Conservation (phyloP, 2,888 invertebrate species). For the Trissolcus japonicus region DNA sequence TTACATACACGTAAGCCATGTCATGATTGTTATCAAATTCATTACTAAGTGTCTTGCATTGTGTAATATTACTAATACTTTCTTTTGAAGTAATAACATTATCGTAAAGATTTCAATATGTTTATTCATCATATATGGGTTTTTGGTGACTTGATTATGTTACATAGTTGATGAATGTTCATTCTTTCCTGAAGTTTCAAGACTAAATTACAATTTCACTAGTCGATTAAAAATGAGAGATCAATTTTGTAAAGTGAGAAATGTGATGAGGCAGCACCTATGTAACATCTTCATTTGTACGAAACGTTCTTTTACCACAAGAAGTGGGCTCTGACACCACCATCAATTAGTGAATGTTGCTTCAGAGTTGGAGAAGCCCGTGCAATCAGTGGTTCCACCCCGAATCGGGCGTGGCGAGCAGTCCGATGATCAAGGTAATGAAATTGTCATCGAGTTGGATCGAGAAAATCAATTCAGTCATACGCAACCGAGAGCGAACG, state of each 20-base stretch:
- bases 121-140: constrained; percentile 30
- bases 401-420: constrained; percentile 79
- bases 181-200: neutral
- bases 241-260: neutral
- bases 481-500: constrained; percentile 77
- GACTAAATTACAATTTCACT: neutral
- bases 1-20: constrained; percentile 15
- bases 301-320: constrained; percentile 30
- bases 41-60: constrained; percentile 34
- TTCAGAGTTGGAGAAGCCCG: constrained; percentile 74
- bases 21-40: constrained; percentile 34
- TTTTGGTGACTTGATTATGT: constrained; percentile 23
- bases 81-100: constrained; percentile 35
- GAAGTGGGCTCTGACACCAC: constrained; percentile 45
- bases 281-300: constrained; percentile 30
- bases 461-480: constrained; percentile 81
- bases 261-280: constrained; percentile 10
- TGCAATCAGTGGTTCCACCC: constrained; percentile 72
- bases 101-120: constrained; percentile 6
- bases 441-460: constrained; percentile 82
- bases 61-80: constrained; percentile 49
- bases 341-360: constrained; percentile 71
- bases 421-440: constrained; percentile 80
- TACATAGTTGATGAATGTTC: constrained; percentile 5
- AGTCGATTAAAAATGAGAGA: neutral